Conservation (phyloP, 2,797 vertebrate genomes). For the Aviceda cuculoides region DNA sequence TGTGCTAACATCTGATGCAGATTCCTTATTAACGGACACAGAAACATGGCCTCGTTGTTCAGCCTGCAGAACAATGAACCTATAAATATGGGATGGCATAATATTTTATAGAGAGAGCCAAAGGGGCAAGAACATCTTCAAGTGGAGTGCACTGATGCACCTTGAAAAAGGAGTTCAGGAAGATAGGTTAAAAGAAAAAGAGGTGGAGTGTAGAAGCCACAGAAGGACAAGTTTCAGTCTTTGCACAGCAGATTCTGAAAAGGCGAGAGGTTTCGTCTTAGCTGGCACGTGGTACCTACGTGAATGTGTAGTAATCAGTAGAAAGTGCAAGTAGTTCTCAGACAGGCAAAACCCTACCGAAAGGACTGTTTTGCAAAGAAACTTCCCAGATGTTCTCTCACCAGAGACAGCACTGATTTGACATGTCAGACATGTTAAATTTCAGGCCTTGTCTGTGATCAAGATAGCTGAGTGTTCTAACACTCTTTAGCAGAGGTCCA, state of each 20-base stretch:
- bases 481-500: not conserved
- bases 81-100: not conserved
- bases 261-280: not conserved
- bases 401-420: not conserved
- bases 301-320: not conserved
- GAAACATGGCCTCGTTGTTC: not conserved
- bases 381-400: not conserved
- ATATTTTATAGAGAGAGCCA: not conserved
- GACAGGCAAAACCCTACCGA: not conserved
- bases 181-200: not conserved
- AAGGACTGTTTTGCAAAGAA: not conserved
- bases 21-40: not conserved
- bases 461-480: not conserved
- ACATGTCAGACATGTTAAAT: not conserved
- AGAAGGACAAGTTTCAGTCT: not conserved
- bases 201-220: not conserved
- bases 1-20: slow-evolving; percentile 2
- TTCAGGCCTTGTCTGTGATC: not conserved
- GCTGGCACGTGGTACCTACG: not conserved
- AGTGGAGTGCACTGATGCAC: not conserved
- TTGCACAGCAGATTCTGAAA: not conserved
- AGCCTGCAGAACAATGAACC: not conserved
- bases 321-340: not conserved
- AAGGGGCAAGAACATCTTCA: not conserved
- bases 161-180: not conserved